phyloP scores from a whole-genome alignment of 2,888 invertebrate genomes.

The Pachymerium ferrugineum region DNA sequence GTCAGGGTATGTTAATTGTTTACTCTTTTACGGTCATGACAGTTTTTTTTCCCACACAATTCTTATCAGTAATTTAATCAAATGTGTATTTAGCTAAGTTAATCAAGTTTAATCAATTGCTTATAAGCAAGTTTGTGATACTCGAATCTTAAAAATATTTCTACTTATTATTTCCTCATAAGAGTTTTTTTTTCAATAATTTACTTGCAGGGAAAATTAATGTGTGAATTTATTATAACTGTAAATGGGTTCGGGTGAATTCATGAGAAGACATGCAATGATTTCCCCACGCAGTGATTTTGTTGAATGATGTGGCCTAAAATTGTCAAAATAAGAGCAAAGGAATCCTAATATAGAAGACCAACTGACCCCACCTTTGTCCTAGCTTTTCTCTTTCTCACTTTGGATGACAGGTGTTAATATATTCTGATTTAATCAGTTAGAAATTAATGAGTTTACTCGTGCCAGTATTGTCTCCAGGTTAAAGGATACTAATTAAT shows the following conservation, averaged over 20 bases:
- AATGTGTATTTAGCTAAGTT: too few species aligned
- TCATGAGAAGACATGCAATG: not conserved
- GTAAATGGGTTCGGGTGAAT: not conserved
- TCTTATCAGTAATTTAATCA: too few species aligned
- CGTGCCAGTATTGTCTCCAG: too few species aligned
- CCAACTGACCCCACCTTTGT: not conserved
- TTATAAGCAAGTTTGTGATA: too few species aligned
- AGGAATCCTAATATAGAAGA: not conserved
- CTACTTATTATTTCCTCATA: not conserved
- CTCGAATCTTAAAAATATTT: too few species aligned
- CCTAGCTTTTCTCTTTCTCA: not conserved
- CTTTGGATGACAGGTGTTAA: not conserved
- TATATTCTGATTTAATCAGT: not conserved
- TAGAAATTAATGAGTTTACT: not conserved
- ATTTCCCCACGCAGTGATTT: not conserved
- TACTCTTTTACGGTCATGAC: too few species aligned
- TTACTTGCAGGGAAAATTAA: too few species aligned
- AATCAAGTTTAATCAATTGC: too few species aligned
- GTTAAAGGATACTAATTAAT: too few species aligned
- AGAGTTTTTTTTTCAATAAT: not conserved
- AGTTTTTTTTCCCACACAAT: too few species aligned
- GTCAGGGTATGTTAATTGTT: too few species aligned
- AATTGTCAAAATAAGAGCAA: not conserved
- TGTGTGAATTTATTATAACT: not conserved
- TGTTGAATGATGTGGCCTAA: not conserved